Percentiles rank a stretch among this genome's conserved stretches.
These are phyloP conservation scores for Odobenus rosmarus DNA, from an alignment of 2,113 vertebrate species.

Conservation along the genomic window DNA sequence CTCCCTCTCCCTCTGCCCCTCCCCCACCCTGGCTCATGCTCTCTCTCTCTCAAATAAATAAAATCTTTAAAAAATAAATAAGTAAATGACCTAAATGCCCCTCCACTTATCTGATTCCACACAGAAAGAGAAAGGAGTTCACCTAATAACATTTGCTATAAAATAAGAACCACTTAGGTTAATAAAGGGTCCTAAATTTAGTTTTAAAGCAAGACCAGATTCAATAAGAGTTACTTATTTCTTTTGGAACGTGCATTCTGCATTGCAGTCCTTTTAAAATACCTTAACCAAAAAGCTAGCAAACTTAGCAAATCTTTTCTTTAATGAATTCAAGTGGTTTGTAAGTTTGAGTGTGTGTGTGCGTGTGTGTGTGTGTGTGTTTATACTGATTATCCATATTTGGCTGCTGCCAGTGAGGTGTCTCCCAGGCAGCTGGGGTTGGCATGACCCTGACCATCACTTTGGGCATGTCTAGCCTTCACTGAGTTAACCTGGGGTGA, in stretches of 20 bases:
- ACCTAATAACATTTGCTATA: not conserved
- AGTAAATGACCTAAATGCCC: not conserved
- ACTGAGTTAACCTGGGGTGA: not conserved
- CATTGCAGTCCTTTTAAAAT: not conserved
- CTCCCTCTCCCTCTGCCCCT: not conserved
- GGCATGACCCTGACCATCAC: not conserved
- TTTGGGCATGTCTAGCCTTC: not conserved
- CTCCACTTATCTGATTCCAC: not conserved
- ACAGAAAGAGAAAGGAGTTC: not conserved
- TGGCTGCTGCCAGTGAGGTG: not conserved
- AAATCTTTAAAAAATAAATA: not conserved
- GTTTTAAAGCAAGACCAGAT: conserved; percentile 26
- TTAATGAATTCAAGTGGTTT: not conserved
- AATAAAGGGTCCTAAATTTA: not conserved
- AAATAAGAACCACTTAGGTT: not conserved
- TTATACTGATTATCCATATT: not conserved
- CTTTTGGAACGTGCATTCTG: not conserved
- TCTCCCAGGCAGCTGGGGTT: not conserved
- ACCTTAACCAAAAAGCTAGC: not conserved
- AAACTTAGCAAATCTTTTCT: not conserved
- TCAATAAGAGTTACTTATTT: not conserved
- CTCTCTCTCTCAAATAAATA: not conserved
- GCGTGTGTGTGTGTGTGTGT: not conserved
- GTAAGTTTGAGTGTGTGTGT: not conserved
- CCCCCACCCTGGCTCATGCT: not conserved